Percentiles rank a stretch among this genome's conserved stretches.
Conservation (phyloP, 2,113 vertebrate genomes). For the Isichthys henryi region DNA sequence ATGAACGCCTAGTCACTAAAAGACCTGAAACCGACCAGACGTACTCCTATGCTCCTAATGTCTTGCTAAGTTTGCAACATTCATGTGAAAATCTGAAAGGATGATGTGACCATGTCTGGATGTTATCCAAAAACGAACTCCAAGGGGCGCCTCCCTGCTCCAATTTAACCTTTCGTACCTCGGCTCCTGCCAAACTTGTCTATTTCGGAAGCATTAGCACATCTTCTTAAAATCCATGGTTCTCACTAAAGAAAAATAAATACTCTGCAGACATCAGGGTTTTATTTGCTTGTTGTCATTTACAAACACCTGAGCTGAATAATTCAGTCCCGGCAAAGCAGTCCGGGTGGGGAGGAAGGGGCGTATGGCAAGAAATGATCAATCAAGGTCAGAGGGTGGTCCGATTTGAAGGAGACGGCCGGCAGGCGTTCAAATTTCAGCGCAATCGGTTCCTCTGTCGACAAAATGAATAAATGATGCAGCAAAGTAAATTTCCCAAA, state of each 20-base stretch:
- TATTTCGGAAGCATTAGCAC: conserved; percentile 1
- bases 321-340: background rate
- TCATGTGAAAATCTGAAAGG: background rate
- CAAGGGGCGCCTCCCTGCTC: background rate
- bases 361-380: background rate
- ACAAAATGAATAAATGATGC: conserved; percentile 6
- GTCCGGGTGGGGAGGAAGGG: background rate
- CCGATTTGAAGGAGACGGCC: background rate
- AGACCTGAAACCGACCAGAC: background rate
- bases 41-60: background rate
- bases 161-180: background rate
- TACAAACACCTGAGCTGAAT: conserved; percentile 1
- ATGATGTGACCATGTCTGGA: background rate
- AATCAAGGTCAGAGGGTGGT: background rate
- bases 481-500: background rate
- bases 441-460: background rate
- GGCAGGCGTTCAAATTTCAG: background rate
- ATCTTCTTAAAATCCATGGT: conserved; percentile 13
- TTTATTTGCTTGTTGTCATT: background rate
- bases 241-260: background rate
- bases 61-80: background rate
- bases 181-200: background rate
- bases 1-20: background rate
- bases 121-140: background rate
- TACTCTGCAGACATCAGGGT: background rate